A percentile compares a stretch with the other conserved stretches of the same genome.
Evolutionary conservation across 2,888 invertebrate genomes (phyloP).

Genomic region (Phlogophora meticulosa): DNA sequence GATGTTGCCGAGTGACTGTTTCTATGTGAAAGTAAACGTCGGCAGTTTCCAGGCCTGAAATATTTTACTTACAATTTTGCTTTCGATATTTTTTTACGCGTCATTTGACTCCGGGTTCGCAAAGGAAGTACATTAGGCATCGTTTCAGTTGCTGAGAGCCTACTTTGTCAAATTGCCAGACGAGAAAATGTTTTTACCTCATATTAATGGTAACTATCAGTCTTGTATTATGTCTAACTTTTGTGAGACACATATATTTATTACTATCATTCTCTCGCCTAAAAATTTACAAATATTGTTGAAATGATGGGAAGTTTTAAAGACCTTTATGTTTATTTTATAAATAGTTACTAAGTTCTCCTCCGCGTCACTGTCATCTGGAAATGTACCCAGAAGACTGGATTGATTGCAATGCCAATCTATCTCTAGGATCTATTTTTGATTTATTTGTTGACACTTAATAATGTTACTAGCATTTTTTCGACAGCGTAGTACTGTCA

Average conservation of each 20-base stretch:
- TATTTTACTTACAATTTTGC: conserved; percentile 51
- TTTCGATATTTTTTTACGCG: conserved; percentile 49
- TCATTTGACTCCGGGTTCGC: conserved; percentile 50
- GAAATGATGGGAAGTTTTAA: too few species aligned
- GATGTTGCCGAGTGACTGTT: not conserved
- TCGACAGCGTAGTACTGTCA: too few species aligned
- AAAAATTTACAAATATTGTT: too few species aligned
- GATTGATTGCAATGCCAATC: too few species aligned
- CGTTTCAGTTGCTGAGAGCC: conserved; percentile 44
- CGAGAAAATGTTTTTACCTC: conserved; percentile 40
- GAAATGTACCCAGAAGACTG: too few species aligned
- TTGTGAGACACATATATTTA: not conserved
- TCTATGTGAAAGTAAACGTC: conserved; percentile 14
- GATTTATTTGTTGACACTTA: too few species aligned
- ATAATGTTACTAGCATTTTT: too few species aligned
- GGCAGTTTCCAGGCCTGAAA: conserved; percentile 19
- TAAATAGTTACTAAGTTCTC: too few species aligned
- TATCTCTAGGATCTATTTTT: too few species aligned
- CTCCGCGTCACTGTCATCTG: too few species aligned
- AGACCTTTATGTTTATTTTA: too few species aligned
- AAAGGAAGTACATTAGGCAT: conserved; percentile 53
- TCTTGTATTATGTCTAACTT: not conserved
- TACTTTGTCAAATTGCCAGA: conserved; percentile 49
- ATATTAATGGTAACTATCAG: conserved; percentile 37
- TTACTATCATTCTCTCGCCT: not conserved